These are phyloP conservation scores for Myopa testacea DNA, from an alignment of 2,888 invertebrate species.

Conservation along the genomic window DNA sequence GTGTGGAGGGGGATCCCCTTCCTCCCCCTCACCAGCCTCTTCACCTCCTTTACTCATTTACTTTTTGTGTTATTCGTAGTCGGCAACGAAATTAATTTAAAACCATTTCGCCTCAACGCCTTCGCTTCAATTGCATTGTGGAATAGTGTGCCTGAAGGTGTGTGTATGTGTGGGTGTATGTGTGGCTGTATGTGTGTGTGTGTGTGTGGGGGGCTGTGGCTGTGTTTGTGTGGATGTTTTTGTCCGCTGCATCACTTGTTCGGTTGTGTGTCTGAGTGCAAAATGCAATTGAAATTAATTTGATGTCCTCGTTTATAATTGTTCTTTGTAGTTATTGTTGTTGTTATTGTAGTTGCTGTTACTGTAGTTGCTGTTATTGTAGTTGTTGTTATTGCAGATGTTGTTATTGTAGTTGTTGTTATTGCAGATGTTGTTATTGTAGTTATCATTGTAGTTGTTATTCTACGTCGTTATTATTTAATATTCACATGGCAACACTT, in stretches of 20 bases:
- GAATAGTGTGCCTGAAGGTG: slow-evolving; percentile 21
- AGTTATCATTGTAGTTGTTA: too few species aligned
- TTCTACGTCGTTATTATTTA: neutral
- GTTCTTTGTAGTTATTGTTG: neutral
- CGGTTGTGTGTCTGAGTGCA: neutral
- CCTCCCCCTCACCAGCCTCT: neutral
- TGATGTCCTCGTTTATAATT: neutral
- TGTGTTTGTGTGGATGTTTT: neutral
- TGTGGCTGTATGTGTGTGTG: neutral
- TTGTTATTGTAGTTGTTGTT: neutral
- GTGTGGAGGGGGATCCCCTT: neutral
- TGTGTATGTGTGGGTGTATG: slow-evolving; percentile 24
- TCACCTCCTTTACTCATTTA: neutral
- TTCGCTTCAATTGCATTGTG: slow-evolving; percentile 8
- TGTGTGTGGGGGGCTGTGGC: slow-evolving; percentile 31
- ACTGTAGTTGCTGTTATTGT: too few species aligned
- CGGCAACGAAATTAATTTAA: slow-evolving; percentile 25
- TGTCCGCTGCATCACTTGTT: neutral
- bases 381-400: neutral
- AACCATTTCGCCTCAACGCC: slow-evolving; percentile 15
- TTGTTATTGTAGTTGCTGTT: neutral
- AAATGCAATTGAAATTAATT: slow-evolving; percentile 31
- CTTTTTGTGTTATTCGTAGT: neutral
- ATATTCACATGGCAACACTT: neutral
- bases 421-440: too few species aligned